phyloP scores from a whole-genome alignment of 2,797 vertebrate species.

The Sebastes itinus region DNA sequence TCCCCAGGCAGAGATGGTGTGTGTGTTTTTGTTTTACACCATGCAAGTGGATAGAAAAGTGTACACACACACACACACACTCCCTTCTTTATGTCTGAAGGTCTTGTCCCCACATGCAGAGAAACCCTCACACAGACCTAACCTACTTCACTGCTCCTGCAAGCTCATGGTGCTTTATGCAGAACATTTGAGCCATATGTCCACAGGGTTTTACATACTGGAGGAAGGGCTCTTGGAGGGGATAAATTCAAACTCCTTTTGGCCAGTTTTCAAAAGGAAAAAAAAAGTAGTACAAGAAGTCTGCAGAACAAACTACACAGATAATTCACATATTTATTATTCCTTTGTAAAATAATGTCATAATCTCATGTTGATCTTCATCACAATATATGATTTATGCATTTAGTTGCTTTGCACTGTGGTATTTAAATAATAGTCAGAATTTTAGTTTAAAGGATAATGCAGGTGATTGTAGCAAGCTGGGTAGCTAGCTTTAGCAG shows the following conservation, averaged over 20 bases:
- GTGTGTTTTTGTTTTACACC: not conserved
- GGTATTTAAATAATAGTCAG: not conserved
- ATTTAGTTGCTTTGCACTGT: not conserved
- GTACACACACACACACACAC: not conserved
- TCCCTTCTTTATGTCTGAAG: constrained; percentile 20
- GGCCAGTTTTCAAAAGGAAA: not conserved
- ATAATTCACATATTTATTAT: not conserved
- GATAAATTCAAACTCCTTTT: not conserved
- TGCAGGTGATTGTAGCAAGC: not conserved
- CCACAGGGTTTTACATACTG: not conserved
- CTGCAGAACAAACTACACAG: not conserved
- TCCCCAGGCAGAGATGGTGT: constrained; percentile 11
- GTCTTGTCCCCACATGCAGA: not conserved
- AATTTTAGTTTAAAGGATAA: not conserved
- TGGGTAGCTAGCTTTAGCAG: constrained; percentile 7
- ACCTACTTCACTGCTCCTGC: constrained; percentile 35
- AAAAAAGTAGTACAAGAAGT: not conserved
- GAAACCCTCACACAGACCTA: constrained; percentile 11
- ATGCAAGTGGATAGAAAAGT: not conserved
- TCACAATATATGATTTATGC: not conserved
- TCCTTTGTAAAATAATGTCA: not conserved
- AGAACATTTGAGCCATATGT: not conserved
- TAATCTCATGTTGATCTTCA: no score
- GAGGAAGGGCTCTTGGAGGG: not conserved
- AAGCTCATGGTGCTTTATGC: constrained; percentile 20